Base-by-base conservation (phyloP, 2,888 invertebrate species). In the Ochropleura leucogaster region DNA sequence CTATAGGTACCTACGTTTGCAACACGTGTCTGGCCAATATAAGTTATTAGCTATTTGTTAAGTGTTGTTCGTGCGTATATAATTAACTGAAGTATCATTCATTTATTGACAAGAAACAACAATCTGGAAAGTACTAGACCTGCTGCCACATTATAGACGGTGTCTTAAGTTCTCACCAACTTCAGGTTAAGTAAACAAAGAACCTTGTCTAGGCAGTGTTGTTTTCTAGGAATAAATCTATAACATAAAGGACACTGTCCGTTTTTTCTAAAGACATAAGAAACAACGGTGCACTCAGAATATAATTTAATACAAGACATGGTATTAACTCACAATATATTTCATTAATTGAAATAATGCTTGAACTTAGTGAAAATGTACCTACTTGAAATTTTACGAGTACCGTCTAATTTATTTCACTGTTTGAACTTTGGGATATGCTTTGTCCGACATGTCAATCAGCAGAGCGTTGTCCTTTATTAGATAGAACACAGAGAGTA, bases 1-100 rank as follows among this genome's bases (percentile, higher is more conserved):
- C 83, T 77, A 79, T 82, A 80, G 49, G 66, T 83, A 80, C n/a
- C n/a, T n/a, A n/a, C 67, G 46, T 85, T 80, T 63, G 71, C 76
- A 79, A 89, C 91, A 90, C 90, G 90, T 90, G 90, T 87, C 74
- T 68, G 76, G 74, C 63, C 62, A 68, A 73, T 80, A 74, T 65
- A 80, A 68, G 60, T 77, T 68, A 67, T 67, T 73, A 81, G 46
- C 40, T 80, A 72, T 68, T 57, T 63, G 20, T 57, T 68, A 71
- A 55, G 51, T 64, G 53, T 16, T 73, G 51, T 77, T 69, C 64
- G 63, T 74, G 77, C 14, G 42, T 51, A 53, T 62, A 67, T 60
- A 49, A 46, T 68, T 69, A 49, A 77, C 64, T 46, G 8, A 66
- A 74, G 53, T 79, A 74, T n/a, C 63, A 40, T 60, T 66, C 0